phyloP scores from a whole-genome alignment of 2,113 vertebrate genomes.

The Coregonus clupeaformis region DNA sequence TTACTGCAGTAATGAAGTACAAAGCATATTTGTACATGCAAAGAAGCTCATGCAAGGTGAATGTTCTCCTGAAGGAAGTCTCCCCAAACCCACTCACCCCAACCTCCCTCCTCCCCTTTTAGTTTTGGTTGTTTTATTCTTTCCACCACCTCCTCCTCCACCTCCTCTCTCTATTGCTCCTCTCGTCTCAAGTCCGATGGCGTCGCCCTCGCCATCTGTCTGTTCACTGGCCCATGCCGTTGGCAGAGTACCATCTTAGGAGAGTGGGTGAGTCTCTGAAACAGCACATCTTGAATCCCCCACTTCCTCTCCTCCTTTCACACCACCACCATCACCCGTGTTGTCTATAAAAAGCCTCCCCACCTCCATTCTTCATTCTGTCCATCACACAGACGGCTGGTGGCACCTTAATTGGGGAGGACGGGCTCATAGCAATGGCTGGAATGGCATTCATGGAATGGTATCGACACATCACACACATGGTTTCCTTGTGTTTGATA shows the following conservation, averaged over 20 bases:
- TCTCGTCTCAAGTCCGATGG: conserved; percentile 10
- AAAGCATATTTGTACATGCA: conserved; percentile 28
- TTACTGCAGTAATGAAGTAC: conserved; percentile 39
- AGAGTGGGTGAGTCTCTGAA: conserved; percentile 47
- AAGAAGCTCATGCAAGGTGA: conserved; percentile 27
- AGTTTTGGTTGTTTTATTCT: conserved; percentile 31
- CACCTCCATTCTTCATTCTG: conserved; percentile 40
- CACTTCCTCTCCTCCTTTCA: conserved; percentile 46
- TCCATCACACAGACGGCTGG: conserved; percentile 9
- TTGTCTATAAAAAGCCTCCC: conserved; percentile 53
- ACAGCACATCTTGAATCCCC: conserved; percentile 28
- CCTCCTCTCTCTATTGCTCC: conserved; percentile 9
- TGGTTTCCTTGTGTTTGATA: too few species aligned
- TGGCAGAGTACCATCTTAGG: conserved; percentile 61
- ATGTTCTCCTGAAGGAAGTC: conserved; percentile 21
- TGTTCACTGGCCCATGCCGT: conserved; percentile 66
- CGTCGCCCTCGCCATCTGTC: conserved; percentile 59
- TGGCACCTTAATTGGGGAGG: too few species aligned
- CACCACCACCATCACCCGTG: conserved; percentile 27
- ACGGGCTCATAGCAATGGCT: too few species aligned
- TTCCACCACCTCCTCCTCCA: conserved; percentile 44
- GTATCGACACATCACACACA: too few species aligned
- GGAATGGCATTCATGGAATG: too few species aligned
- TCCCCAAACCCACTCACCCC: neutral
- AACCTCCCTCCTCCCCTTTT: neutral